Base-by-base conservation (phyloP, 2,113 vertebrate species). In the Poeciliopsis turrubarensis region DNA sequence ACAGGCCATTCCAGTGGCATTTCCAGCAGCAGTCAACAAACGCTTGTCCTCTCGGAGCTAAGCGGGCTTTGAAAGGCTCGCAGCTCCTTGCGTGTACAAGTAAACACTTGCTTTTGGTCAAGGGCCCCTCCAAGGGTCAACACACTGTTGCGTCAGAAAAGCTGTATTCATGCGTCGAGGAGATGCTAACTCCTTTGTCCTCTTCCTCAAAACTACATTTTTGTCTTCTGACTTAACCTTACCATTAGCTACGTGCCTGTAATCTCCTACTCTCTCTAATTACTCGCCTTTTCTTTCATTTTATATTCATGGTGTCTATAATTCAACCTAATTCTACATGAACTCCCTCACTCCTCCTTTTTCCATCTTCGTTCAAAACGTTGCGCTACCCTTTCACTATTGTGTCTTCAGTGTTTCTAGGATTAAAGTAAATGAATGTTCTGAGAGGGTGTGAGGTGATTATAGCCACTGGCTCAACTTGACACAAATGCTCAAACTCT, bases 81-180 rank as follows among this genome's bases (percentile, higher is more conserved):
- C 74, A 82, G 88, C 82, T 69, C 75, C 82, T 89, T 81, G 83
- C 85, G 67, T 84, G 78, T 92, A 89, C 72, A 15, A 86, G 87
- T 89, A 92, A 92, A 92, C 86, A 83, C 86, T 85, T 86, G 81
- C 83, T 87, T 86, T 81, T 75, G 81, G 89, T 89, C 80, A 27
- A 68, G 63, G 84, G 85, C 88, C 79, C 89, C 90, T 87, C 86
- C 79, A 89, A 91, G 87, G 88, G 91, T 91, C 89, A 93, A 90
- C 75, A 90, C 73, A 64, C 68, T 83, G 84, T 91, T 92, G 90
- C 86, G 88, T 94, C 90, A 92, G 92, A 94, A 91, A 92, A 83
- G 89, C 71, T 65, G 74, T 81, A 93, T 93, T 94, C 89, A 81
- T 89, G 72, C 68, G 78, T 87, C 71, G 68, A 60, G 62, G 79